Evolutionary conservation across 2,113 vertebrate genomes (phyloP).

Genomic region (Noturus placidus): DNA sequence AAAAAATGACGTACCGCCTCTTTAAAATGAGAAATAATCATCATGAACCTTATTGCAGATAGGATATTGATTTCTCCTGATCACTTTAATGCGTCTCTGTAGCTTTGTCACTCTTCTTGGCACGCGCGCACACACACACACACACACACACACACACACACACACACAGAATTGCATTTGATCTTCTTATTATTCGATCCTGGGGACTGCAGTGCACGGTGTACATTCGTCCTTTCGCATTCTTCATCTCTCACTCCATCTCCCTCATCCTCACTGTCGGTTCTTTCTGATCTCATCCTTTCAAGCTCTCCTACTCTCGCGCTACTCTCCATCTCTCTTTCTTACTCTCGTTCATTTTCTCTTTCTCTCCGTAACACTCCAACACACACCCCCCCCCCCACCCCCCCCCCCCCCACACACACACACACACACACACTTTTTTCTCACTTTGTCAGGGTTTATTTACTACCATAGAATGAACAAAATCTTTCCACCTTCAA

Average conservation of each 20-base stretch:
- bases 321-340: background rate
- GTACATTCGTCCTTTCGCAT: slow-evolving; percentile 60
- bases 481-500: slow-evolving; percentile 9
- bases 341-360: background rate
- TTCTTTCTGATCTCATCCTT: slow-evolving; percentile 35
- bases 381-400: background rate
- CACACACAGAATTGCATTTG: slow-evolving; percentile 52
- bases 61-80: background rate
- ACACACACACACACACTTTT: background rate
- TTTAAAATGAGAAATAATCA: slow-evolving; percentile 2
- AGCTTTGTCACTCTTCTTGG: background rate
- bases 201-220: slow-evolving; percentile 57
- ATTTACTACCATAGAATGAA: background rate
- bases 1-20: background rate
- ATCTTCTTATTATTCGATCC: slow-evolving; percentile 61
- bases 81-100: background rate
- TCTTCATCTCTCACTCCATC: slow-evolving; percentile 25
- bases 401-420: slow-evolving; percentile 20
- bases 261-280: slow-evolving; percentile 10
- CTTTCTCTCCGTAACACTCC: background rate
- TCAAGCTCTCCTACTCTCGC: background rate
- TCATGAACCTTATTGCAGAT: background rate
- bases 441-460: background rate
- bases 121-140: background rate
- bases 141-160: slow-evolving; percentile 30